These are phyloP conservation scores for Chloroceryle aenea DNA, from an alignment of 2,113 vertebrate species.

Conservation along the genomic window DNA sequence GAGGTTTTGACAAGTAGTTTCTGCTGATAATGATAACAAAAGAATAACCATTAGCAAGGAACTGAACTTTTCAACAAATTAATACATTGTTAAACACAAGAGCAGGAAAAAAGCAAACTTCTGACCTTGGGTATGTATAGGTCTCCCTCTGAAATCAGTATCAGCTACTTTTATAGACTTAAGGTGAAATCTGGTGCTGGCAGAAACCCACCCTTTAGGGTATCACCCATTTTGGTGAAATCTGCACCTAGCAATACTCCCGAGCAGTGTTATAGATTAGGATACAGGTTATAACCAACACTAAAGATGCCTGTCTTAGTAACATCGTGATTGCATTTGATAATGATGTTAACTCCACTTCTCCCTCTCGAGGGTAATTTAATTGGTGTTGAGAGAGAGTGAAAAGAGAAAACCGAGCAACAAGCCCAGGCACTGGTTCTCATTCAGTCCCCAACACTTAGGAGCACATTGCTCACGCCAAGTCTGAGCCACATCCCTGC, in stretches of 20 bases:
- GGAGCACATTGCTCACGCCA: accelerated
- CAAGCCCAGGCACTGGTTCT: neutral
- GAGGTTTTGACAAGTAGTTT: neutral
- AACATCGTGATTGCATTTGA: accelerated
- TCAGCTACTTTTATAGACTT: neutral
- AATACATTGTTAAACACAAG: neutral
- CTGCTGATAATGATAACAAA: neutral
- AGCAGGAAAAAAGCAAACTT: neutral
- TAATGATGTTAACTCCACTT: neutral
- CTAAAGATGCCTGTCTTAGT: neutral
- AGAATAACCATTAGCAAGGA: neutral
- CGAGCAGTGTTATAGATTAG: neutral
- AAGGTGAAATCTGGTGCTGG: neutral
- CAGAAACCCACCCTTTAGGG: neutral
- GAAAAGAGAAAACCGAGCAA: accelerated
- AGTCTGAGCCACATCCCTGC: accelerated
- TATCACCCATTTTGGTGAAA: neutral
- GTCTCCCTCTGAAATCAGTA: neutral
- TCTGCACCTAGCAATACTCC: neutral
- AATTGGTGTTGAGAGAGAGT: accelerated
- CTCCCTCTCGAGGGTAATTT: neutral
- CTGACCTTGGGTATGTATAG: neutral
- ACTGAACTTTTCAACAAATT: neutral
- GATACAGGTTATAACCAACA: neutral
- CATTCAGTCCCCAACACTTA: accelerated